phyloP scores from a whole-genome alignment of 2,113 vertebrate species.

The Holacanthus passer region DNA sequence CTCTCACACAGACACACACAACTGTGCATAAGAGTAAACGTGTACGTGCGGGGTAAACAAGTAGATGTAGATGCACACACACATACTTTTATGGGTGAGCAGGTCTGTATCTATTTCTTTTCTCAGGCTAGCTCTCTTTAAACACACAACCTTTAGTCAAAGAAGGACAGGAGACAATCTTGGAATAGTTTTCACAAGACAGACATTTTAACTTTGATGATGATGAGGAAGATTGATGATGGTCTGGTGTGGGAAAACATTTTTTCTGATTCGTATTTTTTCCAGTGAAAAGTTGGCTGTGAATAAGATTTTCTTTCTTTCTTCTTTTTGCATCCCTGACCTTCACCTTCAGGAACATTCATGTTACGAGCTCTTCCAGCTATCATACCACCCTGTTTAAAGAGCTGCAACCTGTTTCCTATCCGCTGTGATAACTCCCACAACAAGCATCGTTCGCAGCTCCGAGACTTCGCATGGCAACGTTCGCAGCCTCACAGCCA shows the following conservation, averaged over 20 bases:
- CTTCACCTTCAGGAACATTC: slow-evolving; percentile 15
- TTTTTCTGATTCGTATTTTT: neutral
- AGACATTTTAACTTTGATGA: too few species aligned
- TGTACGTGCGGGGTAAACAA: neutral
- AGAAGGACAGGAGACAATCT: neutral
- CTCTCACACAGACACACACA: neutral
- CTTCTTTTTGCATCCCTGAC: neutral
- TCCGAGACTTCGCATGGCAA: neutral
- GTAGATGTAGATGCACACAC: neutral
- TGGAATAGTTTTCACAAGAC: too few species aligned
- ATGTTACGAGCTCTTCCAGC: slow-evolving; percentile 6
- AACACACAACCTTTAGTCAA: neutral
- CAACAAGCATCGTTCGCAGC: slow-evolving; percentile 13
- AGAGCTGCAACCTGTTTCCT: slow-evolving; percentile 30
- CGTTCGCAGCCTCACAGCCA: slow-evolving; percentile 1
- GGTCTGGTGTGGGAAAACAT: too few species aligned
- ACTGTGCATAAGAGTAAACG: neutral
- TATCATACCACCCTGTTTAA: neutral
- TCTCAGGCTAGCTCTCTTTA: neutral
- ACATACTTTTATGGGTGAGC: neutral
- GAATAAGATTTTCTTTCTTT: neutral
- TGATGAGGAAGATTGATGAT: too few species aligned
- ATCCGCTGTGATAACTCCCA: slow-evolving; percentile 21
- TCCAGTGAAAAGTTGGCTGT: neutral
- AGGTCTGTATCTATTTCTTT: neutral